Base-by-base conservation (phyloP, 2,113 vertebrate genomes). In the Muntiacus muntjak region DNA sequence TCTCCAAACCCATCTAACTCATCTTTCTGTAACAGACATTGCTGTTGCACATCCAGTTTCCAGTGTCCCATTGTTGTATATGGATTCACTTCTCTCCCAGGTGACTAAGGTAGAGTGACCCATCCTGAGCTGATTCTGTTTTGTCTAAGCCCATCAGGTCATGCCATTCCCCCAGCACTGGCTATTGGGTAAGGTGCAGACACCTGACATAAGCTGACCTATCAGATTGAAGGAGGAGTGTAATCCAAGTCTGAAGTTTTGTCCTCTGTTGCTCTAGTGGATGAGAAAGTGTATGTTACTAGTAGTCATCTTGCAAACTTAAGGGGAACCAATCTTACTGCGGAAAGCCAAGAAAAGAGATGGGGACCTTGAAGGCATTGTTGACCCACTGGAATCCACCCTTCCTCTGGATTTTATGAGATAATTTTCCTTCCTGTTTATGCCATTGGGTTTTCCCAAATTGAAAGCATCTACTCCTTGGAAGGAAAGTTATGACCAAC, bases 1-100 rank as follows among this genome's bases (percentile, higher is more conserved):
- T 85, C 33, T 58, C 84, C 45, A 96, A 45, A 94, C 23, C 86
- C 54, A 97, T 30, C 40, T 96, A 97, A 83, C 43, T 87, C 62
- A 43, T 54, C 43, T 82, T 89, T 85, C 82, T 71, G 57, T 67
- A 94, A 78, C 11, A 58, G 88, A 47, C n/a, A 97, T 4, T 82
- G 16, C 0, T 85, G 17, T n/a, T 87, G 14, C 43, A 78, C 55
- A 92, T 55, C 30, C 30, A 87, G 45, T 83, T 57, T 94, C 87
- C n/a, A 96, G 47, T 57, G 33, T 19, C 40, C 14, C 19, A 47
- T 1, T 54, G 30, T 91, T 91, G 71, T 88, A 96, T 82, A 57
- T 55, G 7, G 95, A 96, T 62, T 85, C 55, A 87, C 91, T 97
- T 76, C 54, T 91, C 47, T 88, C 40, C 60, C 82, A 40, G 17